These are phyloP conservation scores for Antechinus flavipes DNA, from an alignment of 2,113 vertebrate species.

Conservation along the genomic window DNA sequence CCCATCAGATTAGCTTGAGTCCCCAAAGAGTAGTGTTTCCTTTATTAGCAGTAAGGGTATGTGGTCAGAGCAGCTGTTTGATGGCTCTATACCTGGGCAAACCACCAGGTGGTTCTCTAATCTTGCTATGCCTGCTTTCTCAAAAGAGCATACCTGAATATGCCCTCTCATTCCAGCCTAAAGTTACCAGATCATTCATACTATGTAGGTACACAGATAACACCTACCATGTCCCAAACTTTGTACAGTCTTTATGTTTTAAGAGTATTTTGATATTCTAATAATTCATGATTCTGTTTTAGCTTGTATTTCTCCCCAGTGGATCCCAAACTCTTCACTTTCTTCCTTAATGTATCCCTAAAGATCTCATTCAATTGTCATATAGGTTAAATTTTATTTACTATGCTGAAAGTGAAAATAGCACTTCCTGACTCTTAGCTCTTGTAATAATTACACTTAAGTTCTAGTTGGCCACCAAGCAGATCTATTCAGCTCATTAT, in stretches of 20 bases:
- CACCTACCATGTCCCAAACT: background rate
- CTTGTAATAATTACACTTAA: background rate
- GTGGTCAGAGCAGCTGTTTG: background rate
- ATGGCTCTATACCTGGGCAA: background rate
- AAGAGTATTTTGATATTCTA: background rate
- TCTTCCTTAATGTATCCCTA: background rate
- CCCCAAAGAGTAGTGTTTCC: background rate
- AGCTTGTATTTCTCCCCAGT: background rate
- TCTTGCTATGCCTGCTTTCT: background rate
- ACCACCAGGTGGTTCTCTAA: constrained; percentile 1
- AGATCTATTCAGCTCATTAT: background rate
- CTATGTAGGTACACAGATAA: background rate
- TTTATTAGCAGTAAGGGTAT: background rate
- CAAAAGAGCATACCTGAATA: background rate
- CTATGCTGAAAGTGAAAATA: background rate
- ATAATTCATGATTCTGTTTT: background rate
- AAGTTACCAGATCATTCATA: background rate
- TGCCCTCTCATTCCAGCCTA: background rate
- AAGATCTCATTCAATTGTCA: background rate
- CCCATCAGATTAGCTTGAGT: background rate
- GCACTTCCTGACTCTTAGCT: background rate
- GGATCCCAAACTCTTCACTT: background rate
- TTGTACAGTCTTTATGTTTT: background rate
- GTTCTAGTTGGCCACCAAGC: background rate
- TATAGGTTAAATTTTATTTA: background rate